Base-by-base conservation (phyloP, 2,888 invertebrate species). In the Mechanitis mazaeus region DNA sequence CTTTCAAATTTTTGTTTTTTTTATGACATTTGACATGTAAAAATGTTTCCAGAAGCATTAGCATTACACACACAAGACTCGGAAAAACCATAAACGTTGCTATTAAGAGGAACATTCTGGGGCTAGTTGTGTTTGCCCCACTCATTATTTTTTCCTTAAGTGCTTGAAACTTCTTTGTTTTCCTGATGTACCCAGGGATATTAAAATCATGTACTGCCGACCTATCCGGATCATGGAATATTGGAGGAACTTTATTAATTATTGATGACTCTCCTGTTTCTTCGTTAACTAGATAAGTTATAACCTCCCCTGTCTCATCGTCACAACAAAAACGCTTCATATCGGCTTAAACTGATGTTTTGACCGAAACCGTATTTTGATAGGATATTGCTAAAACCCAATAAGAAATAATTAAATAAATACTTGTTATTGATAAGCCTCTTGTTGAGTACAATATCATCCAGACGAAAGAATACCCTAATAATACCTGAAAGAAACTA, bases 21-120 rank as follows among this genome's bases (percentile, higher is more conserved):
- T 91, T 92, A 73, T 95, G 94, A 6, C 94, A 93, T 85, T 91
- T 90, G n/a, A 91, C 87, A 76, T 95, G 94, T 35, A 94, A 80
- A n/a, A 88, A 79, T 28, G 92, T 81, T 81, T 95, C 95, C 11
- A 93, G 71, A 1, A 92, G 61, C 55, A 91, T 84, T 35, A 93
- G 76, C 35, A 92, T 67, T 0, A 90, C 74, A 54, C 90, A 90
- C 9, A 92, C 74, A 28, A 92, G 70, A 7, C 91, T 88, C 9
- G 92, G 91, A 69, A 91, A 93, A 55, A 92, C 79, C 78, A 93
- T 91, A 0, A 92, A 72, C 2, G 93, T 92, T 1, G 93, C 93
- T 69, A 94, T 83, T 11, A 94, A 81, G 5, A 94, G 82, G 63
- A 93, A 90, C 70, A 93, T 76, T 62, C 91, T 84, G 71, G 85